Percentiles rank a stretch among this genome's conserved stretches.
Conservation (phyloP, 2,888 invertebrate species). For the Diabrotica balteata region DNA sequence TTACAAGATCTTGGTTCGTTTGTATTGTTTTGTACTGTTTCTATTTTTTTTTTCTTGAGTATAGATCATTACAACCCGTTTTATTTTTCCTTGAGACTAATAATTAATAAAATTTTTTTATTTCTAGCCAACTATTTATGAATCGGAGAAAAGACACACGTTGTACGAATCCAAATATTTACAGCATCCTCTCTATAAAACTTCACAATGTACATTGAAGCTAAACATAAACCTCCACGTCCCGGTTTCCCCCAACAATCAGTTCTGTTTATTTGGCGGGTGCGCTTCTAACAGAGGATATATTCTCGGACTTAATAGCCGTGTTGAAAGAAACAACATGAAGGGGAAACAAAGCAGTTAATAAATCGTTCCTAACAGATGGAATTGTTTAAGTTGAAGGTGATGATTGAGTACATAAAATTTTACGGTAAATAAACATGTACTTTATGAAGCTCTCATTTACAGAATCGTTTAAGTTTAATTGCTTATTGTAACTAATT, state of each 20-base stretch:
- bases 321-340: constrained; percentile 47
- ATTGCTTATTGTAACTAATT: constrained; percentile 40
- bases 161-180: too few relatives aligned
- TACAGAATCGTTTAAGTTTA: constrained; percentile 36
- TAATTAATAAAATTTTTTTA: too few relatives aligned
- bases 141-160: too few relatives aligned
- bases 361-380: constrained; percentile 49
- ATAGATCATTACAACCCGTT: too few relatives aligned
- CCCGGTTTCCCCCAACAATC: constrained; percentile 23
- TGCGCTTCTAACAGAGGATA: constrained; percentile 29
- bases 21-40: too few relatives aligned
- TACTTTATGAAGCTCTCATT: constrained; percentile 45
- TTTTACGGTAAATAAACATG: constrained; percentile 48
- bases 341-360: constrained; percentile 50
- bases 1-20: too few relatives aligned
- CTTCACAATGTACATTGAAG: not conserved
- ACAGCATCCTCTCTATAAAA: not conserved
- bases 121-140: too few relatives aligned
- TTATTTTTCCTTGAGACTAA: too few relatives aligned
- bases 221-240: not conserved
- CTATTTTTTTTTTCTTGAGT: too few relatives aligned
- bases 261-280: constrained; percentile 32
- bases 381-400: constrained; percentile 49
- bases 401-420: constrained; percentile 51
- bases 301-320: constrained; percentile 45